phyloP scores from a whole-genome alignment of 64 coral and sea anemone genomes.

The Montipora foliosa region DNA sequence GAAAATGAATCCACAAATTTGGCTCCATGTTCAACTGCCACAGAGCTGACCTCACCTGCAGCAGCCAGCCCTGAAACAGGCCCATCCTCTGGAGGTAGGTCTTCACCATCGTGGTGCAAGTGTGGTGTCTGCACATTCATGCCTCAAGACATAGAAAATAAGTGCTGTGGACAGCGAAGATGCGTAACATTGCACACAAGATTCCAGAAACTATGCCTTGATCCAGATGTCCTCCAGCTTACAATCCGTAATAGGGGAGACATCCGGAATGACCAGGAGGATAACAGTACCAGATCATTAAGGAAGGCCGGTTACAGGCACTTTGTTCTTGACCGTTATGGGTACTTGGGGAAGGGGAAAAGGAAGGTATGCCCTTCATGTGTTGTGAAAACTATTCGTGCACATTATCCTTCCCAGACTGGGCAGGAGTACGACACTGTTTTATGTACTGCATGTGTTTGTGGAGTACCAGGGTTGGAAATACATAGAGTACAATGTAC shows the following conservation, averaged over 20 bases:
- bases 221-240: constrained; percentile 26
- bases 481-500: not conserved
- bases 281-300: not conserved
- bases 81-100: not conserved
- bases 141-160: constrained; percentile 52
- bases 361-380: constrained; percentile 28
- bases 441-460: too few relatives aligned
- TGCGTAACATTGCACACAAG: constrained; percentile 25
- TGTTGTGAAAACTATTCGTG: constrained; percentile 18
- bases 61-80: constrained; percentile 11
- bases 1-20: not conserved
- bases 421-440: too few relatives aligned
- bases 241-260: not conserved
- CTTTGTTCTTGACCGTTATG: not conserved
- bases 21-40: not conserved
- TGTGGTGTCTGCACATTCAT: constrained; percentile 27
- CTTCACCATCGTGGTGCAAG: constrained; percentile 39
- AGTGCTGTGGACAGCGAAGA: constrained; percentile 43
- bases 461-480: not conserved
- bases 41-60: not conserved
- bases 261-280: constrained; percentile 28
- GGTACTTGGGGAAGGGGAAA: constrained; percentile 43
- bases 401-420: constrained; percentile 31
- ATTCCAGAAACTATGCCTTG: constrained; percentile 13
- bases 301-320: not conserved